phyloP scores from a whole-genome alignment of 2,888 invertebrate species.

The Didymodactylos carnosus region DNA sequence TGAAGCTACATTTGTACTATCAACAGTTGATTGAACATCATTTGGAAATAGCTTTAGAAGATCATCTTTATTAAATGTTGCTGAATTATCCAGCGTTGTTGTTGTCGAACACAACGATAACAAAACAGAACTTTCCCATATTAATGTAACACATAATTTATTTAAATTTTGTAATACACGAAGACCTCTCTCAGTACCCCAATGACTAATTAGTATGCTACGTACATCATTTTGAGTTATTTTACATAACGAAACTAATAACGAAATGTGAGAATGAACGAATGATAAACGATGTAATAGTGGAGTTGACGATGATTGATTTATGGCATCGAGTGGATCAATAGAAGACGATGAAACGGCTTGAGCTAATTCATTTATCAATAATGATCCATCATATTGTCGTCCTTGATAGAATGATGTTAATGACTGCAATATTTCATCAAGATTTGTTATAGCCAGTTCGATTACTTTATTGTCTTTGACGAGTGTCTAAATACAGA shows the following conservation, averaged over 20 bases:
- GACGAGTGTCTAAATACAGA: slow-evolving; percentile 44
- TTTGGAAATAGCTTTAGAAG: neutral
- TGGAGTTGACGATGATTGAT: slow-evolving; percentile 51
- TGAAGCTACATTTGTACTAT: no score
- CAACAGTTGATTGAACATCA: no score
- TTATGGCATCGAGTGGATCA: slow-evolving; percentile 48
- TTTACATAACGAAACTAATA: slow-evolving; percentile 6
- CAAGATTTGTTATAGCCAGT: neutral
- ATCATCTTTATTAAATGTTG: slow-evolving; percentile 9
- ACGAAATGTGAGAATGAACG: slow-evolving; percentile 53
- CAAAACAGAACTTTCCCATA: slow-evolving; percentile 63
- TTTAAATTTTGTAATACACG: slow-evolving; percentile 50
- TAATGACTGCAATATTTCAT: neutral
- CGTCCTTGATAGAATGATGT: neutral
- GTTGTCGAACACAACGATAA: slow-evolving; percentile 59
- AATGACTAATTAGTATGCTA: slow-evolving; percentile 50
- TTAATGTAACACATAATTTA: slow-evolving; percentile 54
- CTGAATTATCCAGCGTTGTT: slow-evolving; percentile 20
- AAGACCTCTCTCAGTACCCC: slow-evolving; percentile 55
- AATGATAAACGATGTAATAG: slow-evolving; percentile 57
- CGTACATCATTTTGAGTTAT: slow-evolving; percentile 33
- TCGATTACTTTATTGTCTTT: slow-evolving; percentile 45
- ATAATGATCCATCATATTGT: slow-evolving; percentile 51
- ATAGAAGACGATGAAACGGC: slow-evolving; percentile 17
- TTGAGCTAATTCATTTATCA: slow-evolving; percentile 54